These are phyloP conservation scores for Pilophorus perplexus DNA, from an alignment of 2,888 invertebrate species.

Conservation along the genomic window DNA sequence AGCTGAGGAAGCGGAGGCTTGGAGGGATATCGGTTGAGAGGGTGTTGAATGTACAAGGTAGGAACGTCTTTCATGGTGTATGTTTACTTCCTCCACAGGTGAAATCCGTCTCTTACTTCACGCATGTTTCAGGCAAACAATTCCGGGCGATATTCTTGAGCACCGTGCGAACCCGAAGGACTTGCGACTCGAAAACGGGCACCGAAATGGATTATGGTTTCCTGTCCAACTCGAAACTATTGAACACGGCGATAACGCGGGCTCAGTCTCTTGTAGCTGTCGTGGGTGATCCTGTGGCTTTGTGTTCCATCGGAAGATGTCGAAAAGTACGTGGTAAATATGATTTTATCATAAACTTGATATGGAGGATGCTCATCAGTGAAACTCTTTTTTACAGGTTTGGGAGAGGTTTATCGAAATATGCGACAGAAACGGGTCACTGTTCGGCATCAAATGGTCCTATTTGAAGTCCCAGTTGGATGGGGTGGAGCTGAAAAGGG, in stretches of 20 bases:
- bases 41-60: slow-evolving; percentile 78
- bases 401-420: slow-evolving; percentile 77
- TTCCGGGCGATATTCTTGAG: slow-evolving; percentile 78
- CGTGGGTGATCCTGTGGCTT: slow-evolving; percentile 78
- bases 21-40: slow-evolving; percentile 76
- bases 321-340: slow-evolving; percentile 51
- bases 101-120: not conserved
- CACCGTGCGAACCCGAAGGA: slow-evolving; percentile 71
- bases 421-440: slow-evolving; percentile 67
- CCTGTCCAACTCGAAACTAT: slow-evolving; percentile 73
- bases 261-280: slow-evolving; percentile 80
- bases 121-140: slow-evolving; percentile 63
- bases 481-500: slow-evolving; percentile 70
- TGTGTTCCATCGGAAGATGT: slow-evolving; percentile 77
- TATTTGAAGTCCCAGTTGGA: slow-evolving; percentile 66
- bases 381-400: slow-evolving; percentile 55
- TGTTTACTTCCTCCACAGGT: too few species aligned
- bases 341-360: too few species aligned
- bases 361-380: too few species aligned
- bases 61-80: not conserved
- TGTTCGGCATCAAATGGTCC: slow-evolving; percentile 70
- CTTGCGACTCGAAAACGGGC: slow-evolving; percentile 57
- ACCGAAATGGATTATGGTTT: slow-evolving; percentile 74
- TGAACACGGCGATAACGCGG: slow-evolving; percentile 79
- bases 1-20: slow-evolving; percentile 69